Percentiles rank a stretch among this genome's conserved stretches.
phyloP scores from a whole-genome alignment of 1,140 invertebrate genomes.

The Gyrodactylus salaris region DNA sequence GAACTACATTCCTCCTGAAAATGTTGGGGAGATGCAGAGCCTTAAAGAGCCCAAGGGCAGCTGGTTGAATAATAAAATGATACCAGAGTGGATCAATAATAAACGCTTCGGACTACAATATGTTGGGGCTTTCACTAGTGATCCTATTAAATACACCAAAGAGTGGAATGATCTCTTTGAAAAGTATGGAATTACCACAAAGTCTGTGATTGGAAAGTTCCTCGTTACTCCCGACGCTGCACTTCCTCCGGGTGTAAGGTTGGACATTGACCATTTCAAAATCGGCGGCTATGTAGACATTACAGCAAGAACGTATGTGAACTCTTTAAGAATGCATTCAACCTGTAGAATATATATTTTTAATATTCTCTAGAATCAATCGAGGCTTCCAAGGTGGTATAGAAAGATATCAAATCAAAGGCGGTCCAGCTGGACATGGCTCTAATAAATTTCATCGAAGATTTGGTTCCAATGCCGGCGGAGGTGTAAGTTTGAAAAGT shows the following conservation, averaged over 20 bases:
- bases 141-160: slow-evolving; percentile 44
- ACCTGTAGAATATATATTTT: neutral
- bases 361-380: slow-evolving; percentile 29
- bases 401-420: slow-evolving; percentile 71
- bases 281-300: slow-evolving; percentile 64
- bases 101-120: slow-evolving; percentile 33
- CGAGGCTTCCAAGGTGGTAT: slow-evolving; percentile 93
- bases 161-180: slow-evolving; percentile 55
- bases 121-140: slow-evolving; percentile 51
- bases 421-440: slow-evolving; percentile 55
- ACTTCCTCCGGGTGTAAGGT: slow-evolving; percentile 31
- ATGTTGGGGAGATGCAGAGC: slow-evolving; percentile 22
- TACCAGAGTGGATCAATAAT: slow-evolving; percentile 8
- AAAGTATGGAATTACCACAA: slow-evolving; percentile 52
- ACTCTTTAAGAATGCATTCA: no score
- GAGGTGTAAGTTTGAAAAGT: slow-evolving; percentile 11
- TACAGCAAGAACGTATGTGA: slow-evolving; percentile 22
- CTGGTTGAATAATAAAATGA: neutral
- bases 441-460: slow-evolving; percentile 70
- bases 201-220: slow-evolving; percentile 44
- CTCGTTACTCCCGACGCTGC: slow-evolving; percentile 45
- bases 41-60: neutral
- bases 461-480: slow-evolving; percentile 45
- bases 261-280: slow-evolving; percentile 35
- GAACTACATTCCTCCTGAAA: slow-evolving; percentile 48